These are phyloP conservation scores for Budorcas taxicolor DNA, from an alignment of 2,113 vertebrate genomes.

Conservation along the genomic window DNA sequence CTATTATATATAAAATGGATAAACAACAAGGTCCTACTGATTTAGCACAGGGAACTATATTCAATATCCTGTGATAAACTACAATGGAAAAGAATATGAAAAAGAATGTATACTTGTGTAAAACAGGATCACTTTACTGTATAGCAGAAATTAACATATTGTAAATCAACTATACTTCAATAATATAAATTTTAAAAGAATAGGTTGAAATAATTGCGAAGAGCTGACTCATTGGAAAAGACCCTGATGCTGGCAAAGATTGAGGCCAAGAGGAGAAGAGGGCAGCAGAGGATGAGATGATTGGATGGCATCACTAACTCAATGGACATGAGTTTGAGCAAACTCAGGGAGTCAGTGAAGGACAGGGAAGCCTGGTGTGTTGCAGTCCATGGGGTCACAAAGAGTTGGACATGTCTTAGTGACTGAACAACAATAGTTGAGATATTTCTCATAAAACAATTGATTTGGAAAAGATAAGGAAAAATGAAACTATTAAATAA, in stretches of 20 bases:
- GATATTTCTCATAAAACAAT: not conserved
- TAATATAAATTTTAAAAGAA: not conserved
- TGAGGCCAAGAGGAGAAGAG: not conserved
- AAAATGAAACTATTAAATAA: not conserved
- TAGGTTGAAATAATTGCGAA: not conserved
- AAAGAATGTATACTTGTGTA: not conserved
- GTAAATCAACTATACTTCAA: not conserved
- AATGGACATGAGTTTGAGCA: not conserved
- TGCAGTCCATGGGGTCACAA: not conserved
- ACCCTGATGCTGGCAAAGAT: not conserved
- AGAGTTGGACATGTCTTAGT: not conserved
- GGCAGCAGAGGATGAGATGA: not conserved
- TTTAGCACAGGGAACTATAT: not conserved
- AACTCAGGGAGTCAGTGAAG: not conserved
- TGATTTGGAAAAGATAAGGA: not conserved
- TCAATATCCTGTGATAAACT: not conserved
- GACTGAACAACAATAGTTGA: not conserved
- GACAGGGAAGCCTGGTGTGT: not conserved
- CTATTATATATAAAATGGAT: not conserved
- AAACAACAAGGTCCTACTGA: not conserved
- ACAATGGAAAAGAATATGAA: not conserved
- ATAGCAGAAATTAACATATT: not conserved
- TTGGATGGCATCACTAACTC: not conserved
- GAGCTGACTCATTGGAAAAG: not conserved
- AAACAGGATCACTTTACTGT: not conserved